phyloP scores from a whole-genome alignment of 2,113 vertebrate genomes.

The Misgurnus mizolepis region DNA sequence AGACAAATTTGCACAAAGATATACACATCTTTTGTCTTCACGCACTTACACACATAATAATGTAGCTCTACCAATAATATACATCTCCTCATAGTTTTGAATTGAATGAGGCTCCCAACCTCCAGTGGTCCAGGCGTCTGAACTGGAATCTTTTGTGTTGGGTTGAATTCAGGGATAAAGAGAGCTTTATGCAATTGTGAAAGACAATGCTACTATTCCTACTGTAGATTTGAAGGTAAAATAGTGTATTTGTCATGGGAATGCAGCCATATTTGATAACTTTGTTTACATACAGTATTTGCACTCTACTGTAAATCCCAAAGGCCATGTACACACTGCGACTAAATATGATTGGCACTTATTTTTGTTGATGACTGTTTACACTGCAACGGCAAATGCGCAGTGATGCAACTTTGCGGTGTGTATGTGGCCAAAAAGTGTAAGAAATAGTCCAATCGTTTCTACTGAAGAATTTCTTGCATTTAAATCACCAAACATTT shows the following conservation, averaged over 20 bases:
- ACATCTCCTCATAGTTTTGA: background rate
- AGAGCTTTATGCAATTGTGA: conserved; percentile 72
- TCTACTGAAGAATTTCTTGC: conserved; percentile 16
- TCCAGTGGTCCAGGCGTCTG: background rate
- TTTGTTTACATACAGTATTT: conserved; percentile 52
- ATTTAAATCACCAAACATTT: background rate
- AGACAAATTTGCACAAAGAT: background rate
- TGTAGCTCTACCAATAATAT: background rate
- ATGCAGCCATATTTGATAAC: conserved; percentile 57
- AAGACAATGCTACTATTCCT: conserved; percentile 57
- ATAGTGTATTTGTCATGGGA: conserved; percentile 55
- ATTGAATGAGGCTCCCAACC: conserved; percentile 17
- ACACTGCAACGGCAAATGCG: too few relatives aligned
- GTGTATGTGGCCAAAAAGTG: conserved; percentile 33
- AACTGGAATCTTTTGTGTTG: conserved; percentile 27
- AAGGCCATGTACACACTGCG: conserved; percentile 26
- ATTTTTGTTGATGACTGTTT: too few relatives aligned
- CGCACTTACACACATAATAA: conserved; percentile 7
- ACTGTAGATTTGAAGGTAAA: conserved; percentile 35
- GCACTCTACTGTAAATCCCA: conserved; percentile 48
- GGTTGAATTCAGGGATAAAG: conserved; percentile 70
- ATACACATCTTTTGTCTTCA: conserved; percentile 14
- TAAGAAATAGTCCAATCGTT: conserved; percentile 30
- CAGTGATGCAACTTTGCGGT: background rate
- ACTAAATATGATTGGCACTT: background rate